phyloP scores from a whole-genome alignment of 2,797 vertebrate species.

The Furcifer pardalis region DNA sequence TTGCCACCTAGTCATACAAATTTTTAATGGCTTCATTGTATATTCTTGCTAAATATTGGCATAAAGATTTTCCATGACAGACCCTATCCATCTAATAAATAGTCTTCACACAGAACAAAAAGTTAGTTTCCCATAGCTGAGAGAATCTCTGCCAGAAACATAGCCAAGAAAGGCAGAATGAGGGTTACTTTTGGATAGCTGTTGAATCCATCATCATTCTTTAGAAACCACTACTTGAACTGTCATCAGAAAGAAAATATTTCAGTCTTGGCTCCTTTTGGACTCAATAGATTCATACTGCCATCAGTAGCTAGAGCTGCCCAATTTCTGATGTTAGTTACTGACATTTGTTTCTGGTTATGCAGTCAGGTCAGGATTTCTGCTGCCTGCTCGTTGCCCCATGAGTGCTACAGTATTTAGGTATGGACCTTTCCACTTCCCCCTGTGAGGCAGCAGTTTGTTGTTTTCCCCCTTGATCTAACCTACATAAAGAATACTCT shows the following conservation, averaged over 20 bases:
- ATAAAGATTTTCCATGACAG: not conserved
- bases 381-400: no score
- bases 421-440: no score
- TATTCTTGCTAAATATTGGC: not conserved
- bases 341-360: not conserved
- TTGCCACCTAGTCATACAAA: not conserved
- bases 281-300: not conserved
- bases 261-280: constrained; percentile 3
- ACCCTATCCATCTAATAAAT: not conserved
- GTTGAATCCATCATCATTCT: constrained; percentile 6
- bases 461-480: no score
- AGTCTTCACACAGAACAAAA: not conserved
- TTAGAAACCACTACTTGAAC: constrained; percentile 2
- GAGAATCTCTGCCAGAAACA: not conserved
- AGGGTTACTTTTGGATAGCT: not conserved
- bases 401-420: no score
- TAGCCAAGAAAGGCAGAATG: not conserved
- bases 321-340: not conserved
- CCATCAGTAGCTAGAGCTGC: not conserved
- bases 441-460: no score
- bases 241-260: not conserved
- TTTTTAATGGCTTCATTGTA: not conserved
- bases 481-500: no score
- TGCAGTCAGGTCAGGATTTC: no score
- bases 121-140: not conserved